These are phyloP conservation scores for Peribatodes rhomboidaria DNA, from an alignment of 2,888 invertebrate genomes.

Conservation along the genomic window DNA sequence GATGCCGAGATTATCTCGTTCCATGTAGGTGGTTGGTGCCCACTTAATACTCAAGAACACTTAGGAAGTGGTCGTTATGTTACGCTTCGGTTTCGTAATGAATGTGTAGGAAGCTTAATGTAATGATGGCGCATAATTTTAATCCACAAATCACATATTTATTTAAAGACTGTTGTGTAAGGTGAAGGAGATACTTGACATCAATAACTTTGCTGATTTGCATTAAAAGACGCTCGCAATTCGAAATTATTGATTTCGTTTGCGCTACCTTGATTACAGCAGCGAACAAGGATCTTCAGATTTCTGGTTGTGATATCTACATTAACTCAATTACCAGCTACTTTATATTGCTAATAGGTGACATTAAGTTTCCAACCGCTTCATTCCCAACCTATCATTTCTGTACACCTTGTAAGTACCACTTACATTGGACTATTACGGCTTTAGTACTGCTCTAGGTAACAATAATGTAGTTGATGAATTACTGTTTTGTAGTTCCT, in stretches of 20 bases:
- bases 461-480: too few relatives aligned
- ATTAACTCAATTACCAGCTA: conserved; percentile 52
- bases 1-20: conserved; percentile 73
- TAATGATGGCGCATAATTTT: conserved; percentile 48
- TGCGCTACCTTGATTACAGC: conserved; percentile 20
- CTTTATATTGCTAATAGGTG: conserved; percentile 53
- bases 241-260: conserved; percentile 2
- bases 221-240: not conserved
- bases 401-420: conserved; percentile 41
- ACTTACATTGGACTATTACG: conserved; percentile 41
- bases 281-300: conserved; percentile 26
- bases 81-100: conserved; percentile 66
- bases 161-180: conserved; percentile 45
- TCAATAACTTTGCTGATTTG: conserved; percentile 5
- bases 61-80: conserved; percentile 64
- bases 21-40: conserved; percentile 73
- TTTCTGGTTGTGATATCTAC: conserved; percentile 38
- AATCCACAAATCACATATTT: conserved; percentile 54
- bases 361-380: conserved; percentile 57
- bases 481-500: not conserved
- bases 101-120: conserved; percentile 60
- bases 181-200: conserved; percentile 21
- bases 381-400: conserved; percentile 58
- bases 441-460: too few relatives aligned
- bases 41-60: conserved; percentile 60